Conservation (phyloP, 2,888 invertebrate genomes). For the Tridacna crocea region DNA sequence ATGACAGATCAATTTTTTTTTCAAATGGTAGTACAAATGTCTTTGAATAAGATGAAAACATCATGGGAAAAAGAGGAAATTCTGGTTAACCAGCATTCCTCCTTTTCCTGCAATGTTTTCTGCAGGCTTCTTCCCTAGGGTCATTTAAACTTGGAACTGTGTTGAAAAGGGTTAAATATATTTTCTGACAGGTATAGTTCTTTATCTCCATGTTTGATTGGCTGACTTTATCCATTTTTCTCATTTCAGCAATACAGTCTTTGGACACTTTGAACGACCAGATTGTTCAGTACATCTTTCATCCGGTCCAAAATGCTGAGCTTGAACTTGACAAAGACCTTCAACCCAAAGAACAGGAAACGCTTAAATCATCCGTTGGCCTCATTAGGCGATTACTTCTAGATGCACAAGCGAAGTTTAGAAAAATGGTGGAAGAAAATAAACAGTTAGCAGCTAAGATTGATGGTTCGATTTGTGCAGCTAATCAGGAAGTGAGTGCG, state of each 20-base stretch:
- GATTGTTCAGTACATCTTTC: slow-evolving; percentile 84
- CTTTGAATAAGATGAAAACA: too few species aligned
- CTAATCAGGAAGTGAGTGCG: slow-evolving; percentile 86
- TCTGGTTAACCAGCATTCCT: too few species aligned
- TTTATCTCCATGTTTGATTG: too few species aligned
- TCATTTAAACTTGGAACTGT: too few species aligned
- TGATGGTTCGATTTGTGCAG: slow-evolving; percentile 79
- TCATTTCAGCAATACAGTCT: slow-evolving; percentile 84
- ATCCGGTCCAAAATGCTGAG: slow-evolving; percentile 52
- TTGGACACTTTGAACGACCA: slow-evolving; percentile 85
- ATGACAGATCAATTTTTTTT: too few species aligned
- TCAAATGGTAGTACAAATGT: too few species aligned
- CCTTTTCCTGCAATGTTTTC: too few species aligned
- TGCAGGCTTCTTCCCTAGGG: too few species aligned
- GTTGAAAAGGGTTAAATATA: too few species aligned
- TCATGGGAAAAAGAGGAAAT: too few species aligned
- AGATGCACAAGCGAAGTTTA: slow-evolving; percentile 93
- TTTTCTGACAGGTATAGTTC: too few species aligned
- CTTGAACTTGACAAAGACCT: slow-evolving; percentile 71
- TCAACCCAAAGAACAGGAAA: slow-evolving; percentile 85
- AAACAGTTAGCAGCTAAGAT: slow-evolving; percentile 86
- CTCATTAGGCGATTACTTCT: slow-evolving; percentile 93
- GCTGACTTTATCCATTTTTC: too few species aligned
- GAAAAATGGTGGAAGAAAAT: slow-evolving; percentile 96
- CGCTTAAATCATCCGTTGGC: slow-evolving; percentile 91